A percentile compares a stretch with the other conserved stretches of the same genome.
These are phyloP conservation scores for Tympanoctomys barrerae DNA, from an alignment of 2,797 vertebrate species.

Conservation along the genomic window DNA sequence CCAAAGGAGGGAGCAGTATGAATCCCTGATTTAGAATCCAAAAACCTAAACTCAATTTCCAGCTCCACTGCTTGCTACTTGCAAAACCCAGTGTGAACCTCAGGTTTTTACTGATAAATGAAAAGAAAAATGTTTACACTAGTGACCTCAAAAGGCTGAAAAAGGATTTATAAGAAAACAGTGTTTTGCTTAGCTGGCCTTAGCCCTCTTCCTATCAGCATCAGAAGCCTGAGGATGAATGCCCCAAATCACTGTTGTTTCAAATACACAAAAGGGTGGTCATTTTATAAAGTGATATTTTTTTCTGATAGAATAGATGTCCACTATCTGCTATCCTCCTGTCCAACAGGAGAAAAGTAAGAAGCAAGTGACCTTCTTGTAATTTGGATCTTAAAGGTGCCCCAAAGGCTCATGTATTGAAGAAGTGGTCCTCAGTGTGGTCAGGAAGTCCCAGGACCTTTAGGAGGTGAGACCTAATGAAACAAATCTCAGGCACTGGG, in stretches of 20 bases:
- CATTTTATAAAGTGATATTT: not conserved
- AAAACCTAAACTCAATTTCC: not conserved
- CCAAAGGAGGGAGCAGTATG: not conserved
- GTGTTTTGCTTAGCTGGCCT: not conserved
- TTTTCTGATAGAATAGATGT: not conserved
- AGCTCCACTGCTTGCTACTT: not conserved
- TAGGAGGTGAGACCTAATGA: not conserved
- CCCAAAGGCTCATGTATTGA: not conserved
- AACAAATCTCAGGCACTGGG: not conserved
- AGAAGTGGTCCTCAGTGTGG: not conserved
- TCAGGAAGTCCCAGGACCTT: not conserved
- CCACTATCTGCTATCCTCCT: not conserved
- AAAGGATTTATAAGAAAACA: not conserved
- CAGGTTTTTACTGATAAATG: not conserved
- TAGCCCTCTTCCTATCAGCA: not conserved
- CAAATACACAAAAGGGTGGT: not conserved
- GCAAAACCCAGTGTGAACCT: not conserved
- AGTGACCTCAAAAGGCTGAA: not conserved
- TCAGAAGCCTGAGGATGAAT: rapidly evolving
- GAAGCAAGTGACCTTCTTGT: not conserved
- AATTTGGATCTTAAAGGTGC: too few relatives aligned
- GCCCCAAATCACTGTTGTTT: too few relatives aligned
- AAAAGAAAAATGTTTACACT: not conserved
- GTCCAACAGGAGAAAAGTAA: not conserved
- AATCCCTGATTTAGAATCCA: not conserved